Evolutionary conservation across 2,888 invertebrate genomes (phyloP).

Genomic region (Pachycephus smyrnensis): DNA sequence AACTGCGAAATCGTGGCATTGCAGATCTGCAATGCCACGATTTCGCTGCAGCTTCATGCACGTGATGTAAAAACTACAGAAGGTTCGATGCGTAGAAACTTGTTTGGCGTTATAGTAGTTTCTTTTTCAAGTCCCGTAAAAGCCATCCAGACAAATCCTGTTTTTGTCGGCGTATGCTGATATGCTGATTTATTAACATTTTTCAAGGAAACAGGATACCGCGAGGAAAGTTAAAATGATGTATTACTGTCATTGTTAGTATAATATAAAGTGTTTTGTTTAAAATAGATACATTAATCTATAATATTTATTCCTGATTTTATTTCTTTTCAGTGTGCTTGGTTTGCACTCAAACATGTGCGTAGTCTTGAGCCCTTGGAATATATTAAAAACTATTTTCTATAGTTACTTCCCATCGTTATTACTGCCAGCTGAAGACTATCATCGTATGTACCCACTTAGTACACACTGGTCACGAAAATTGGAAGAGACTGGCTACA

Average conservation of each 20-base stretch:
- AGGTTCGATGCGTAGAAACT: background rate
- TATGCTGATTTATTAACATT: background rate
- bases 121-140: background rate
- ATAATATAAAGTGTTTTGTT: background rate
- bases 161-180: background rate
- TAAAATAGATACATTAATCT: background rate
- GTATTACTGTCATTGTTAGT: background rate
- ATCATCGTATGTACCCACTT: conserved; percentile 50
- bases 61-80: background rate
- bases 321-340: conserved; percentile 58
- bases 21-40: background rate
- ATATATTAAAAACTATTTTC: conserved; percentile 35
- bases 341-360: conserved; percentile 70
- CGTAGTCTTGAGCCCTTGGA: conserved; percentile 36
- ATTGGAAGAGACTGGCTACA: conserved; percentile 57
- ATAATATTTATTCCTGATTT: background rate
- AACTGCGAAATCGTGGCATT: too few species aligned
- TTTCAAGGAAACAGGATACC: background rate
- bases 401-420: conserved; percentile 52
- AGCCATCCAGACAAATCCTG: background rate
- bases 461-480: conserved; percentile 28
- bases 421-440: conserved; percentile 44
- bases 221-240: background rate
- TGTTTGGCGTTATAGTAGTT: background rate
- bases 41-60: background rate